These are phyloP conservation scores for Hipparchia sbordonii DNA, from an alignment of 2,888 invertebrate species.

Conservation along the genomic window DNA sequence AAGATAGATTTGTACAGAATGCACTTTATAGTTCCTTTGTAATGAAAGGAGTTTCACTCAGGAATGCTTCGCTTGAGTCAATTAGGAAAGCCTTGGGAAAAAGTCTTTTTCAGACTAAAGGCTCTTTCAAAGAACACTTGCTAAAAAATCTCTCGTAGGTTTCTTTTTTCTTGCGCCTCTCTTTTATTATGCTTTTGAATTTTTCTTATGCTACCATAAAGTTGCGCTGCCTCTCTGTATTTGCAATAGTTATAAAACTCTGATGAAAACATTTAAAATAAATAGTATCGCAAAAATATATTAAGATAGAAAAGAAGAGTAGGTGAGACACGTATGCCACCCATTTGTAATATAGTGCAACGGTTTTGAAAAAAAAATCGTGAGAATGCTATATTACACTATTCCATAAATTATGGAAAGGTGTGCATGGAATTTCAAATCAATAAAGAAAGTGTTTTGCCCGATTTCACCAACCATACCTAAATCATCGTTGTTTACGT, in stretches of 20 bases:
- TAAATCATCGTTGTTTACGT: too few relatives aligned
- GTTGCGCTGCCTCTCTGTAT: neutral
- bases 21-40: slow-evolving; percentile 9
- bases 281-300: too few relatives aligned
- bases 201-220: neutral
- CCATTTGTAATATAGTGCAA: too few relatives aligned
- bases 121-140: slow-evolving; percentile 1
- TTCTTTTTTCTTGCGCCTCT: neutral
- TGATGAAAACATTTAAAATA: too few relatives aligned
- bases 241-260: too few relatives aligned
- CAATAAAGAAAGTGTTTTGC: too few relatives aligned
- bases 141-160: slow-evolving; percentile 4
- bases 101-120: slow-evolving; percentile 7
- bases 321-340: too few relatives aligned
- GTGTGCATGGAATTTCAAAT: too few relatives aligned
- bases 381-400: neutral
- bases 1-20: neutral
- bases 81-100: slow-evolving; percentile 6
- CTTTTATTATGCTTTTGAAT: neutral
- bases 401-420: too few relatives aligned
- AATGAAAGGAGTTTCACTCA: slow-evolving; percentile 12
- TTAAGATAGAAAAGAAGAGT: too few relatives aligned
- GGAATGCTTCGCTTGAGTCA: slow-evolving; percentile 15
- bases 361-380: too few relatives aligned
- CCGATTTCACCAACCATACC: too few relatives aligned